Base-by-base conservation (phyloP, 2,113 vertebrate species). In the Ursus arctos region DNA sequence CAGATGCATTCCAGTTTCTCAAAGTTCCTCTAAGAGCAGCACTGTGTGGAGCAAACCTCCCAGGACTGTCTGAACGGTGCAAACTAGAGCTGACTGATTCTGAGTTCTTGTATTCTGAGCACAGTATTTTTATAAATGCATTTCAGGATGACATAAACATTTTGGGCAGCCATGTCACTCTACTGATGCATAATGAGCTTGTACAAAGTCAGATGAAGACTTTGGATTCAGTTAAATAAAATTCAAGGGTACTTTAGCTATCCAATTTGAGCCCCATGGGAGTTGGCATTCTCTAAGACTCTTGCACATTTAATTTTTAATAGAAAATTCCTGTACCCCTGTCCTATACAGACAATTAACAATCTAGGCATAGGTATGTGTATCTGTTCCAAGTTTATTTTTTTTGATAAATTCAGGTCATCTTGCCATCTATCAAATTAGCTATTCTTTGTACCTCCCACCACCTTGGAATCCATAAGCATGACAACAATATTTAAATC, bases 151-250 rank as follows among this genome's bases (percentile, higher is more conserved):
- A 47, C 33, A 61, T 87, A 43, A 61, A 63, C 77, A 36, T 92
- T 91, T 72, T 16, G 65, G 65, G 24, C 21, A 86, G 24, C 7
- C 53, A 19, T 89, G 43, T 71, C 36, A 53, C 47, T 92, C 36
- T 79, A 24, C 53, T 67, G 92, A 82, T 88, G 88, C 49, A 88
- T 55, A 63, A 28, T 49, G 55, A 85, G 21, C 43, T 33, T 61
- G 43, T 14, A 63, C 74, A 36, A 95, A 87, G 76, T 19, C 57
- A 95, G 76, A 84, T 18, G 26, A 94, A 76, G 49, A 65, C 9
- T n/a, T 51, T 49, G 51, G 79, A 95, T 85, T 88, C 12, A 49
- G 49, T 94, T 88, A 84, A 91, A 91, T 51, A 88, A 51, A 93
- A 93, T 74, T 85, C 63, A 88, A 72, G 28, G 19, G 49, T 33